phyloP scores from a whole-genome alignment of 53 echinoderm and acorn worm genomes.

The Pentamera pediparva region DNA sequence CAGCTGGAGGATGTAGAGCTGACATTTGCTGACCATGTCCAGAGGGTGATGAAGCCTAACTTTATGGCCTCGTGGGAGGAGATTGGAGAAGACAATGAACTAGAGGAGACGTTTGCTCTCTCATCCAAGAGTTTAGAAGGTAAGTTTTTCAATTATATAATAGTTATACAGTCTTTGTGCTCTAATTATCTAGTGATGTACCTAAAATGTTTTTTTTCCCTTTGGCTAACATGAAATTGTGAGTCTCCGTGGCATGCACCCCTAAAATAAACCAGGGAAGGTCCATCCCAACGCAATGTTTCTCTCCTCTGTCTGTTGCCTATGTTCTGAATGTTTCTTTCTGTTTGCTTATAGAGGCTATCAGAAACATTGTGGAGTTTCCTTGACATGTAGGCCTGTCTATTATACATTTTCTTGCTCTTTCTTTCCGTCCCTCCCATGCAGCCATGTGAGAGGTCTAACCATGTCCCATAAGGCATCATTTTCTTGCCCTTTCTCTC shows the following conservation, averaged over 20 bases:
- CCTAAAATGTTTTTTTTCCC: not conserved
- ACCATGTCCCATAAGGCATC: slow-evolving; percentile 78
- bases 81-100: slow-evolving; percentile 83
- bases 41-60: slow-evolving; percentile 95
- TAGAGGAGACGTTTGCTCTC: slow-evolving; percentile 90
- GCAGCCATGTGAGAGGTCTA: slow-evolving; percentile 96
- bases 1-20: slow-evolving; percentile 90
- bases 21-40: slow-evolving; percentile 80
- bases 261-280: no score
- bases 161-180: not conserved
- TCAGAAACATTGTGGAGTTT: not conserved
- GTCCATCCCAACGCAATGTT: not conserved
- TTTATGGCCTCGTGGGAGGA: slow-evolving; percentile 98
- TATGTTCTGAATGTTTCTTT: no score
- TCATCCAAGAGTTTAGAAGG: slow-evolving; percentile 86
- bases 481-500: no score
- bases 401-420: not conserved
- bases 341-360: no score
- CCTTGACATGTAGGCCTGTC: not conserved
- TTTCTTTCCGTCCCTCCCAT: no score
- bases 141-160: slow-evolving; percentile 20
- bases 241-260: no score
- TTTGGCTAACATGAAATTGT: not conserved
- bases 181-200: not conserved
- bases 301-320: not conserved